A percentile compares a stretch with the other conserved stretches of the same genome.
Evolutionary conservation across 2,113 vertebrate genomes (phyloP).

Genomic region (Setophaga kirtlandii): DNA sequence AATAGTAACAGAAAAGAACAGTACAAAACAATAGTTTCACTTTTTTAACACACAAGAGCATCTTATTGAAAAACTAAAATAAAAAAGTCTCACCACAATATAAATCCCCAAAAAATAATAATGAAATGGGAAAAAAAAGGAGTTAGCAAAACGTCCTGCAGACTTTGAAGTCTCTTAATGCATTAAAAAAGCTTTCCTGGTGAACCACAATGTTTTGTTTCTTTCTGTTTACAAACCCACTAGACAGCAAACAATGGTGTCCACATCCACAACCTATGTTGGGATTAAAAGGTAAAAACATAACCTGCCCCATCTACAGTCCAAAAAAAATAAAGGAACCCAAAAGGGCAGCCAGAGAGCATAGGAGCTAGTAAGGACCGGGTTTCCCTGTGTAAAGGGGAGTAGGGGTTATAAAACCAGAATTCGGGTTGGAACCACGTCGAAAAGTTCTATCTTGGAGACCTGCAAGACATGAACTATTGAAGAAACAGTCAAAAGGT

Average conservation of each 20-base stretch:
- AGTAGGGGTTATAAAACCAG: neutral
- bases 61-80: conserved; percentile 65
- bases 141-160: conserved; percentile 12
- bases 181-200: conserved; percentile 15
- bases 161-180: conserved; percentile 36
- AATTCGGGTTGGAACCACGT: neutral
- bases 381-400: neutral
- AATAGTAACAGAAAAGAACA: conserved; percentile 73
- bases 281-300: neutral
- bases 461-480: conserved; percentile 70
- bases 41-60: conserved; percentile 47
- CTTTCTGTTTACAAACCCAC: conserved; percentile 4
- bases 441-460: conserved; percentile 65
- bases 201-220: conserved; percentile 30
- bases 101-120: conserved; percentile 56
- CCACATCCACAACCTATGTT: neutral
- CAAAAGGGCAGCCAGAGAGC: conserved; percentile 5
- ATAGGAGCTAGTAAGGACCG: neutral
- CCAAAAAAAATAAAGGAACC: neutral
- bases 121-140: conserved; percentile 36
- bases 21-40: conserved; percentile 61
- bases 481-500: conserved; percentile 81
- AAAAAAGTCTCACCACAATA: conserved; percentile 66
- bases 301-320: conserved; percentile 47
- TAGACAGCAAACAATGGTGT: neutral